phyloP scores from a whole-genome alignment of 2,113 vertebrate species.

The Poeciliopsis prolifica region DNA sequence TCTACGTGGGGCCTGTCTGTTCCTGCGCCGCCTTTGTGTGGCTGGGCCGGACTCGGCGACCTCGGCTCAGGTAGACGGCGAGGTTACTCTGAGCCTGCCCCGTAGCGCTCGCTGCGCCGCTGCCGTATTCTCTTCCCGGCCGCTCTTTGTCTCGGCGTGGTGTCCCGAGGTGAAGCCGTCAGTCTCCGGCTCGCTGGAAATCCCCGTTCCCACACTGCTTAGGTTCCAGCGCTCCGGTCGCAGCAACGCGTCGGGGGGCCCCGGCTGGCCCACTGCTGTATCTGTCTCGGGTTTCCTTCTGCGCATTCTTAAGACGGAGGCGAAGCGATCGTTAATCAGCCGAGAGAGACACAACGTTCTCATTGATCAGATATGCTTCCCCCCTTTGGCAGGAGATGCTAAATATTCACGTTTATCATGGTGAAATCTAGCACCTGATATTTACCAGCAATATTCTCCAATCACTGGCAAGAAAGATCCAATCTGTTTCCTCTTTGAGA shows the following conservation, averaged over 20 bases:
- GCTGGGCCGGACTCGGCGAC: slow-evolving; percentile 47
- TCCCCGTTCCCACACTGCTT: slow-evolving; percentile 67
- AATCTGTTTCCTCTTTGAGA: too few relatives aligned
- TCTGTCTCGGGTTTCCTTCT: slow-evolving; percentile 46
- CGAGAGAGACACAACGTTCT: not conserved
- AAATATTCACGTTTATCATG: not conserved
- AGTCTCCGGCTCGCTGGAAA: slow-evolving; percentile 58
- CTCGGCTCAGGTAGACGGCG: slow-evolving; percentile 48
- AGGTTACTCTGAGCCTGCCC: slow-evolving; percentile 63
- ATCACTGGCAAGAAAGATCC: too few relatives aligned
- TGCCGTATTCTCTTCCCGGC: slow-evolving; percentile 58
- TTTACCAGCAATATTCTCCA: not conserved
- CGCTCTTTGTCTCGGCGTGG: slow-evolving; percentile 58
- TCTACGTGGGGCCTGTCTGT: slow-evolving; percentile 11
- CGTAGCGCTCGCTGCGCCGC: slow-evolving; percentile 36
- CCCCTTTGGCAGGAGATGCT: not conserved
- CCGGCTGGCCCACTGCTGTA: not conserved
- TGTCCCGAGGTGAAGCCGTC: slow-evolving; percentile 55
- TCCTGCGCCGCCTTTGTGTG: slow-evolving; percentile 14
- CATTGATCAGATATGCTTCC: not conserved
- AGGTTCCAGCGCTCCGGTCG: slow-evolving; percentile 46
- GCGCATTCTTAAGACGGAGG: slow-evolving; percentile 21
- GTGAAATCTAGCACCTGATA: not conserved
- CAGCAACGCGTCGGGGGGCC: slow-evolving; percentile 5
- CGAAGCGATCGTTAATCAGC: slow-evolving; percentile 13